Percentiles rank a stretch among this genome's conserved stretches.
These are phyloP conservation scores for Strigamia transsilvanica DNA, from an alignment of 2,888 invertebrate species.

Conservation along the genomic window DNA sequence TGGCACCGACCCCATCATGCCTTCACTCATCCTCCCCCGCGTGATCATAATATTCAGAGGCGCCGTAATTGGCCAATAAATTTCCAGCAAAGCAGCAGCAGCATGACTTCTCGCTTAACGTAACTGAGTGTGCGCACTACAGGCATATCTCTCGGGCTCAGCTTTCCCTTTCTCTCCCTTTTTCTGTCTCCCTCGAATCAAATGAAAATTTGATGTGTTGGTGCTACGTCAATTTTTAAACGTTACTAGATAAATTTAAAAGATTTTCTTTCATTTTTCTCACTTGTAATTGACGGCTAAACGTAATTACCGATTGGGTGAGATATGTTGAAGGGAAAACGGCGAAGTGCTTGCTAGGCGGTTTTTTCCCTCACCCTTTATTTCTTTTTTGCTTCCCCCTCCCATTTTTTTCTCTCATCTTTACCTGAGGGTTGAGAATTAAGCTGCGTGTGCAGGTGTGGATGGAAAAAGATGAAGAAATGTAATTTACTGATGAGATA, in stretches of 20 bases:
- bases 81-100: slow-evolving; percentile 42
- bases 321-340: slow-evolving; percentile 10
- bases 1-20: slow-evolving; percentile 45
- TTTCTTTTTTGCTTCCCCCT: background rate
- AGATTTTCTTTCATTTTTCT: background rate
- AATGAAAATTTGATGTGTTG: slow-evolving; percentile 44
- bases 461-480: slow-evolving; percentile 19
- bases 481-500: background rate
- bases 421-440: slow-evolving; percentile 35
- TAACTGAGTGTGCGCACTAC: slow-evolving; percentile 47
- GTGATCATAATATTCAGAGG: slow-evolving; percentile 49
- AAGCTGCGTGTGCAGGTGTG: slow-evolving; percentile 42
- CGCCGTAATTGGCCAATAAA: slow-evolving; percentile 47
- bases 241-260: slow-evolving; percentile 1
- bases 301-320: slow-evolving; percentile 15
- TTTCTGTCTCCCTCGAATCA: slow-evolving; percentile 7
- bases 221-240: slow-evolving; percentile 29
- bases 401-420: background rate
- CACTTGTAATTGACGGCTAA: slow-evolving; percentile 22
- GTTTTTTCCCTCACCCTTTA: background rate
- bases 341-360: background rate
- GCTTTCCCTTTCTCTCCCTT: slow-evolving; percentile 22
- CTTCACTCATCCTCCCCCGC: slow-evolving; percentile 49
- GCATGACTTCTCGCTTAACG: slow-evolving; percentile 49
- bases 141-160: slow-evolving; percentile 40